Evolutionary conservation across 2,888 invertebrate genomes (phyloP).

Genomic region (Ochropleura leucogaster): DNA sequence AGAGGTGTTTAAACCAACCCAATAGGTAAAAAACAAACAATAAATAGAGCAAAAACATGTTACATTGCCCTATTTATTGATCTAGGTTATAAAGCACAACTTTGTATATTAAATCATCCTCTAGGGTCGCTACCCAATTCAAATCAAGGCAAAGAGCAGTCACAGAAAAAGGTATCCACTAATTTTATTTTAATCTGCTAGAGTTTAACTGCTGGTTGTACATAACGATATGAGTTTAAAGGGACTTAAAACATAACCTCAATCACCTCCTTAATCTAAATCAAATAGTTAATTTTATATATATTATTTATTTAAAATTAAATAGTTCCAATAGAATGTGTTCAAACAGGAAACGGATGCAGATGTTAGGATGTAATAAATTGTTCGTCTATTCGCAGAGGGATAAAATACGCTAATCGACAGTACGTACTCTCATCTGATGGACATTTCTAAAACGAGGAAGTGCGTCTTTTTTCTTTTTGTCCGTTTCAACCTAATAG

Average conservation of each 20-base stretch:
- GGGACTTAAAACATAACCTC: not conserved
- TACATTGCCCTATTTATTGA: too few species aligned
- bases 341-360: slow-evolving; percentile 48
- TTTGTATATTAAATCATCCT: not conserved
- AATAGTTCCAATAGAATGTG: slow-evolving; percentile 2
- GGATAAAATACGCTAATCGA: slow-evolving; percentile 55
- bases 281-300: too few species aligned
- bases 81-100: too few species aligned
- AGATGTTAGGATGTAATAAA: slow-evolving; percentile 46
- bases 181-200: not conserved
- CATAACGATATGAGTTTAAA: not conserved
- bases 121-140: too few species aligned
- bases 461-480: slow-evolving; percentile 73
- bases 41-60: too few species aligned
- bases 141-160: not conserved
- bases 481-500: slow-evolving; percentile 62
- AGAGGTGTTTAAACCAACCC: not conserved
- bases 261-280: not conserved
- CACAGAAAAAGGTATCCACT: not conserved
- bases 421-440: slow-evolving; percentile 61
- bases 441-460: slow-evolving; percentile 76
- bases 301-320: too few species aligned
- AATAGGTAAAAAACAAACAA: too few species aligned
- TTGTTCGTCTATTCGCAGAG: slow-evolving; percentile 24
- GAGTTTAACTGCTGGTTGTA: not conserved